Evolutionary conservation across 2,113 vertebrate species (phyloP).

Genomic region (Leptocoma aspasia): DNA sequence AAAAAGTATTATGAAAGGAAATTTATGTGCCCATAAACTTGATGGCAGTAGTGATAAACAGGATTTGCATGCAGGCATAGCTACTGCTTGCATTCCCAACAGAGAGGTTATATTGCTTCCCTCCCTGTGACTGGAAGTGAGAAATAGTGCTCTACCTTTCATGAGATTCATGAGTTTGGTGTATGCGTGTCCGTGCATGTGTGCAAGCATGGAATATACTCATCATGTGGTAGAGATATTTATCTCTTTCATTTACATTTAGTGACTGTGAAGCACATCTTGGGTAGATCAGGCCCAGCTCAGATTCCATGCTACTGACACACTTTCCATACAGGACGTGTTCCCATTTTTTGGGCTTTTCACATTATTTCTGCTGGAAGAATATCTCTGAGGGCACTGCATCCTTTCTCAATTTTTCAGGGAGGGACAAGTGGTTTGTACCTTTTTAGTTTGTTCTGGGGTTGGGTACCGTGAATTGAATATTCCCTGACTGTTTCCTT

Average conservation of each 20-base stretch:
- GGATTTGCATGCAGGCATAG: slow-evolving; percentile 14
- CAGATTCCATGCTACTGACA: background rate
- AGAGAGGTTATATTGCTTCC: background rate
- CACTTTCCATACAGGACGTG: fast-evolving
- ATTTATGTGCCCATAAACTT: slow-evolving; percentile 28
- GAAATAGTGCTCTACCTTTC: background rate
- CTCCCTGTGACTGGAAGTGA: background rate
- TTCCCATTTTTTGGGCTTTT: background rate
- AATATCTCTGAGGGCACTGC: background rate
- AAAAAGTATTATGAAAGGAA: slow-evolving; percentile 20
- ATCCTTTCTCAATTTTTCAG: background rate
- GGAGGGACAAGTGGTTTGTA: background rate
- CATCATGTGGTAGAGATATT: background rate
- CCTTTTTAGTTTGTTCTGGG: background rate
- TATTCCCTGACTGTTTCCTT: background rate
- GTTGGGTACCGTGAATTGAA: background rate
- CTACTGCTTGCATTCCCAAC: background rate
- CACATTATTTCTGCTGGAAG: background rate
- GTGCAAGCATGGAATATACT: background rate
- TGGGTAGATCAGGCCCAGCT: background rate
- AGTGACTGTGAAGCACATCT: background rate
- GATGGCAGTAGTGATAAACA: background rate
- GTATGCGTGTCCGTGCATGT: background rate
- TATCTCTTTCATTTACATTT: background rate
- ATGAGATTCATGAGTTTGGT: background rate